These are phyloP conservation scores for Tragelaphus buxtoni DNA, from an alignment of 2,113 vertebrate species.

Conservation along the genomic window DNA sequence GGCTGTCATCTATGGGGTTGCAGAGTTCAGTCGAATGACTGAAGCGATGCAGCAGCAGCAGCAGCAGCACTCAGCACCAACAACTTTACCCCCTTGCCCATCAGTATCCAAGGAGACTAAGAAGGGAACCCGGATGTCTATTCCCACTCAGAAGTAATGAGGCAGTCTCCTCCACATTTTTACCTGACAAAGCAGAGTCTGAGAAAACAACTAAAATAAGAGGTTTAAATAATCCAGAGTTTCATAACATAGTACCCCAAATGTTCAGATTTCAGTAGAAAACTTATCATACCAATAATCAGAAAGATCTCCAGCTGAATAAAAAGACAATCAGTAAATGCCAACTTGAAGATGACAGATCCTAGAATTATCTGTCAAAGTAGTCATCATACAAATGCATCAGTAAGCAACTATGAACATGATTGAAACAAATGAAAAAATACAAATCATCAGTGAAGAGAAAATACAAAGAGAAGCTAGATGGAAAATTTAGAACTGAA, in stretches of 20 bases:
- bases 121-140: not conserved
- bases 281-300: not conserved
- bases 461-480: not conserved
- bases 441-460: not conserved
- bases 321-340: not conserved
- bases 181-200: no score
- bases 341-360: not conserved
- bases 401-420: not conserved
- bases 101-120: not conserved
- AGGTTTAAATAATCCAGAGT: not conserved
- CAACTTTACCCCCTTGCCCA: rapidly evolving
- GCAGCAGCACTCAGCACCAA: no score
- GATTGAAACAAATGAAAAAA: not conserved
- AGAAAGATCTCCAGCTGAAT: not conserved
- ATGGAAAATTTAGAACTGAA: not conserved
- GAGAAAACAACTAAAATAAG: not conserved
- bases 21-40: no score
- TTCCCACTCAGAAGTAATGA: not conserved
- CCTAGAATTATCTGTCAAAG: not conserved
- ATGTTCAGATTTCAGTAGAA: not conserved
- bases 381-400: not conserved
- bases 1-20: no score
- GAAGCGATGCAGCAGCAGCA: no score
- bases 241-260: not conserved
- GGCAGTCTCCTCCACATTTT: not conserved